phyloP scores from a whole-genome alignment of 2,888 invertebrate species.

The Acrobasis suavella region DNA sequence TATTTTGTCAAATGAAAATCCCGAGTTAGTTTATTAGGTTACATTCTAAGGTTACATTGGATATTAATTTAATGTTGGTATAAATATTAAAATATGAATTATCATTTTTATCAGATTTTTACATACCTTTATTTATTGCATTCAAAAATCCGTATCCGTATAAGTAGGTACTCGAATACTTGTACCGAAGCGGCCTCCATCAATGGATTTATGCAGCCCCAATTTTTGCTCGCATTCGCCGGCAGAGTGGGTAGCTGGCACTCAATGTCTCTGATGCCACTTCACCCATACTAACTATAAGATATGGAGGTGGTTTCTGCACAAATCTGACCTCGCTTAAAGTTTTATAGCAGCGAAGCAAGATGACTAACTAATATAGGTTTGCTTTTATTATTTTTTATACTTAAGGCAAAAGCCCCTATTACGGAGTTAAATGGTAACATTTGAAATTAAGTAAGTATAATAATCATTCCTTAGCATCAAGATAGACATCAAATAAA shows the following conservation, averaged over 20 bases:
- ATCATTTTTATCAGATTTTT: no score
- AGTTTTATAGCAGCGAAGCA: neutral
- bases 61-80: no score
- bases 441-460: no score
- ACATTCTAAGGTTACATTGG: no score
- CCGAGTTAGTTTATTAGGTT: no score
- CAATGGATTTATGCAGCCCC: slow-evolving; percentile 34
- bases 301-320: neutral
- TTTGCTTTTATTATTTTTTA: neutral
- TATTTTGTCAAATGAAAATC: no score
- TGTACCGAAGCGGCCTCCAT: slow-evolving; percentile 21
- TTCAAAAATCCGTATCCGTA: neutral
- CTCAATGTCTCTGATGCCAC: slow-evolving; percentile 3
- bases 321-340: neutral
- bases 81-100: no score
- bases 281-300: neutral
- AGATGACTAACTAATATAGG: neutral
- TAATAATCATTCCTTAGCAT: no score
- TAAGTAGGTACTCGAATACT: neutral
- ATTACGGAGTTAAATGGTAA: no score
- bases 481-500: no score
- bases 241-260: slow-evolving; percentile 1
- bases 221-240: slow-evolving; percentile 26
- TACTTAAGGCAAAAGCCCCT: no score
- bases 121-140: neutral